Evolutionary conservation across 2,797 vertebrate genomes (phyloP).

Genomic region (Leuciscus waleckii): DNA sequence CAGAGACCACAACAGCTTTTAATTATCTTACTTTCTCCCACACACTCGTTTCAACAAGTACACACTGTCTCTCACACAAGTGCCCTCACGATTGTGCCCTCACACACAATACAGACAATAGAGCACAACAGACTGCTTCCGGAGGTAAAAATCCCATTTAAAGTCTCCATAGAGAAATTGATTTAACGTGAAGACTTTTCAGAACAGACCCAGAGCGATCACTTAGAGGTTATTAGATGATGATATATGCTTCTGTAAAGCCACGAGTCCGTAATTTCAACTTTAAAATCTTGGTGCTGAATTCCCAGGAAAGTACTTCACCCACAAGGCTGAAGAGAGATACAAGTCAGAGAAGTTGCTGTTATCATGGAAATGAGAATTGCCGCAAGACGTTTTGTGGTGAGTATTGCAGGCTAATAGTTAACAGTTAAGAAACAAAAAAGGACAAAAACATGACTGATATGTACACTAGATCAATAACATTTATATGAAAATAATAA

Average conservation of each 20-base stretch:
- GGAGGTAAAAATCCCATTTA: slow-evolving; percentile 1
- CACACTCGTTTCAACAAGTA: slow-evolving; percentile 45
- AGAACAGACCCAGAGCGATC: not conserved
- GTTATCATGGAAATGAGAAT: not conserved
- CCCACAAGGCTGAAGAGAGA: not conserved
- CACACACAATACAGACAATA: slow-evolving; percentile 28
- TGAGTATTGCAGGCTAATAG: not conserved
- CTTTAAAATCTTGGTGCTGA: not conserved
- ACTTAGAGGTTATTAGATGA: not conserved
- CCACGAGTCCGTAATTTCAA: not conserved
- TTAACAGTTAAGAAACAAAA: not conserved
- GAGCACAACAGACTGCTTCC: not conserved
- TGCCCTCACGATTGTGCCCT: slow-evolving; percentile 36
- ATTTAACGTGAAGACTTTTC: slow-evolving; percentile 3
- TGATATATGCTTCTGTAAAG: slow-evolving; percentile 10
- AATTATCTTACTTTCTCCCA: slow-evolving; percentile 54
- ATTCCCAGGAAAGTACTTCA: not conserved
- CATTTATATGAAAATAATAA: not conserved
- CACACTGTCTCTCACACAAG: slow-evolving; percentile 36
- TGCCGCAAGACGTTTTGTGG: not conserved
- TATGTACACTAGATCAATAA: not conserved
- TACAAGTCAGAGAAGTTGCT: not conserved
- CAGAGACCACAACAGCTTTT: slow-evolving; percentile 56
- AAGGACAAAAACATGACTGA: not conserved
- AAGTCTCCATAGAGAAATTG: slow-evolving; percentile 7